phyloP scores from a whole-genome alignment of 2,113 vertebrate genomes.

The Prionailurus bengalensis region DNA sequence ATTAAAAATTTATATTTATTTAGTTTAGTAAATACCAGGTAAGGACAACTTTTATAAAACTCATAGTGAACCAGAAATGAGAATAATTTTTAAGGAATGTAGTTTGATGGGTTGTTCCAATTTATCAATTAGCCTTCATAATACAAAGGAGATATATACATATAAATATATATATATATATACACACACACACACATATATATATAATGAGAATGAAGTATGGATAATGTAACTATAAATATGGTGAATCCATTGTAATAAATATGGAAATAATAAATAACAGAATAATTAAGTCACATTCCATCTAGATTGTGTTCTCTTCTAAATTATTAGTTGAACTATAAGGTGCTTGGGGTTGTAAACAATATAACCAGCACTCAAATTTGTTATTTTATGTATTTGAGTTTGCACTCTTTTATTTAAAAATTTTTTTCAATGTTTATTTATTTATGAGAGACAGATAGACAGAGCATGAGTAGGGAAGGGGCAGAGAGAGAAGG shows the following conservation, averaged over 20 bases:
- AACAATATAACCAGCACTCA: background rate
- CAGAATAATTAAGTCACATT: background rate
- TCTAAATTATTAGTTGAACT: background rate
- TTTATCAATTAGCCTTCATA: background rate
- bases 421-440: no score
- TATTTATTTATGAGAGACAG: no score
- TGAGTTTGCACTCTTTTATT: background rate
- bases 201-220: background rate
- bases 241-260: background rate
- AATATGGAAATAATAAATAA: background rate
- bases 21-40: background rate
- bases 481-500: no score
- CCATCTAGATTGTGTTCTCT: background rate
- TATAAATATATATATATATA: no score
- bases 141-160: background rate
- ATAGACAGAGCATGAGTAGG: no score
- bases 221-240: background rate
- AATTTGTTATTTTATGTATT: background rate
- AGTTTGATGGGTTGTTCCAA: background rate
- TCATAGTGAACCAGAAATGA: background rate
- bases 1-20: background rate
- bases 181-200: background rate
- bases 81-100: background rate
- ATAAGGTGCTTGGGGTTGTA: background rate
- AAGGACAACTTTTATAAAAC: background rate